Percentiles rank a stretch among this genome's conserved stretches.
Conservation (phyloP, 2,888 invertebrate genomes). For the Polydrusus cervinus region DNA sequence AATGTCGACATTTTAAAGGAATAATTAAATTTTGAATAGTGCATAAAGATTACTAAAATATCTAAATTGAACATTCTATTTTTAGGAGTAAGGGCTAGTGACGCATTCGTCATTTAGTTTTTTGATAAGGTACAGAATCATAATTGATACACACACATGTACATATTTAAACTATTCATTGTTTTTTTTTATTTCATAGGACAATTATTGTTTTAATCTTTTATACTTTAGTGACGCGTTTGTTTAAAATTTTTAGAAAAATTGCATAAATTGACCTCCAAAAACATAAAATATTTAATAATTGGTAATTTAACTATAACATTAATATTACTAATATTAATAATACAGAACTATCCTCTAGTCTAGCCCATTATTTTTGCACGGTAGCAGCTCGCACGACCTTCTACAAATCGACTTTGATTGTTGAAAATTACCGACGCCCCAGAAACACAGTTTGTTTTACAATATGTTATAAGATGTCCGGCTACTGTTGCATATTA, state of each 20-base stretch:
- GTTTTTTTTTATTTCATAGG: not conserved
- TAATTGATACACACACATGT: no score
- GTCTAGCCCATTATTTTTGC: slow-evolving; percentile 3
- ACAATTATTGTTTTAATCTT: not conserved
- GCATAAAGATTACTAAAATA: no score
- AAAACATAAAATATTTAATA: not conserved
- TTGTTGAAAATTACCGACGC: slow-evolving; percentile 3
- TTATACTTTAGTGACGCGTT: not conserved
- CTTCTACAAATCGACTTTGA: slow-evolving; percentile 5
- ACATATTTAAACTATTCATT: not conserved
- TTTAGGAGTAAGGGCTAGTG: no score
- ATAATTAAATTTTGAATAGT: no score
- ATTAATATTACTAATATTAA: no score
- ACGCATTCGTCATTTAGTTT: no score
- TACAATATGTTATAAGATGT: not conserved
- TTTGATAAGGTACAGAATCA: no score
- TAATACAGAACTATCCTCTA: not conserved
- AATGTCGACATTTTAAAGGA: no score
- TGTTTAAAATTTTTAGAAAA: not conserved
- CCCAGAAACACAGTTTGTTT: slow-evolving; percentile 11
- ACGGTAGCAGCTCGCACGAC: slow-evolving; percentile 4
- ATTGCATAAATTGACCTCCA: not conserved
- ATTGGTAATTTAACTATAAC: not conserved
- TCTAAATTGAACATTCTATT: no score
- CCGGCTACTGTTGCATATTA: slow-evolving; percentile 2